A percentile compares a stretch with the other conserved stretches of the same genome.
Evolutionary conservation across 2,113 vertebrate genomes (phyloP).

Genomic region (Cichladusa arquata): DNA sequence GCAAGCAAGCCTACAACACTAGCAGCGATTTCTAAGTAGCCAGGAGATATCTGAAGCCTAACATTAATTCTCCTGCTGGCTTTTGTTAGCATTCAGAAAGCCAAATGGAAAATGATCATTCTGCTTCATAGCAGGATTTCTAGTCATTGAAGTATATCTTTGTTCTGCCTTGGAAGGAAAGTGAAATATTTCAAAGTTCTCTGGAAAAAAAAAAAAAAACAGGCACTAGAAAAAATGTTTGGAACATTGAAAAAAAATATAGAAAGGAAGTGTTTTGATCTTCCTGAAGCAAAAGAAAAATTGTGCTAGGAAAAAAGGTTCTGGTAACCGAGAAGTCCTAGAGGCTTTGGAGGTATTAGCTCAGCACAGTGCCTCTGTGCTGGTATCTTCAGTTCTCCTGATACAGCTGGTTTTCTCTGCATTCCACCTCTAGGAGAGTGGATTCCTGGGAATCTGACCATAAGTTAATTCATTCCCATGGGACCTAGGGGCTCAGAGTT

Average conservation of each 20-base stretch:
- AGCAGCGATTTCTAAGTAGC: not conserved
- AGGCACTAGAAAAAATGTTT: constrained; percentile 24
- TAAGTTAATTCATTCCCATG: not conserved
- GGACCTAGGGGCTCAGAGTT: not conserved
- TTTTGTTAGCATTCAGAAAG: constrained; percentile 64
- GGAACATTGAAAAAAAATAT: not conserved
- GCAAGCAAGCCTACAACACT: constrained; percentile 2
- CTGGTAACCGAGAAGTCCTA: not conserved
- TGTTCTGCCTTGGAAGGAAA: constrained; percentile 58
- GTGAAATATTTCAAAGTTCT: constrained; percentile 58
- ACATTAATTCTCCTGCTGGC: constrained; percentile 41
- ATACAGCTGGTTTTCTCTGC: not conserved
- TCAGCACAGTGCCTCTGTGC: not conserved
- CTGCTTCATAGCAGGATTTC: constrained; percentile 57
- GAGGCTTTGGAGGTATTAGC: not conserved
- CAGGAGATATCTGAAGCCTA: constrained; percentile 46
- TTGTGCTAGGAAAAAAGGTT: not conserved
- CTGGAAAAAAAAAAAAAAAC: not conserved
- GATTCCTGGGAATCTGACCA: not conserved
- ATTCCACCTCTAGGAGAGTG: not conserved
- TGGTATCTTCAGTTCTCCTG: not conserved
- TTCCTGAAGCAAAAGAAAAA: constrained; percentile 10
- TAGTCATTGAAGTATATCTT: constrained; percentile 59
- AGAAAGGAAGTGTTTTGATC: not conserved
- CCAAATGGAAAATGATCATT: constrained; percentile 56